phyloP scores from a whole-genome alignment of 37 sponge, comb jelly and placozoan species.

The Geodia barretti region DNA sequence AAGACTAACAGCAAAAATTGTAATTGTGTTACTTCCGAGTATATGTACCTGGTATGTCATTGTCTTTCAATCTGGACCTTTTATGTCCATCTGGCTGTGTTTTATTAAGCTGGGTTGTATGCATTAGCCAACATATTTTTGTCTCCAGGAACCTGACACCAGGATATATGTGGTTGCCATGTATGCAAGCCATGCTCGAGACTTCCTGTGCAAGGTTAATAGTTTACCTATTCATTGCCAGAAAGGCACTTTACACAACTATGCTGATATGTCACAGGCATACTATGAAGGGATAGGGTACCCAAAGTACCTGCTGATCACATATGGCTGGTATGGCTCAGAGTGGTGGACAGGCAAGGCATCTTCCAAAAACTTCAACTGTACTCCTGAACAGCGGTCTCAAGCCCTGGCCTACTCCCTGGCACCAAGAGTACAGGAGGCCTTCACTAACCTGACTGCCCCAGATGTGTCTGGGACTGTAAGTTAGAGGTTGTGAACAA shows the following conservation, averaged over 20 bases:
- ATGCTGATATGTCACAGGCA: conserved; percentile 9
- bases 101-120: too few relatives aligned
- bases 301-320: conserved; percentile 31
- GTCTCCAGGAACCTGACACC: conserved; percentile 16
- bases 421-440: conserved; percentile 4
- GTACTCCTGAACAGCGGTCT: conserved; percentile 26
- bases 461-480: not conserved
- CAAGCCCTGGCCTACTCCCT: conserved; percentile 21
- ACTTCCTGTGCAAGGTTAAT: conserved; percentile 34
- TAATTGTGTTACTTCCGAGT: too few relatives aligned
- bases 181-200: conserved; percentile 39
- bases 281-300: not conserved
- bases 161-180: conserved; percentile 18
- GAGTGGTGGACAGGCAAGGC: conserved; percentile 11
- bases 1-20: too few relatives aligned
- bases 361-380: not conserved
- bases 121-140: too few relatives aligned
- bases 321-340: conserved; percentile 25
- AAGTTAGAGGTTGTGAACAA: too few relatives aligned
- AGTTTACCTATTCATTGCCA: not conserved
- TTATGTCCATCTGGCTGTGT: too few relatives aligned
- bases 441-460: not conserved
- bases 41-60: too few relatives aligned
- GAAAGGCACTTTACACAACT: not conserved
- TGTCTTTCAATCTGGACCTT: too few relatives aligned